Base-by-base conservation (phyloP, 2,113 vertebrate genomes). In the Eublepharis macularius region DNA sequence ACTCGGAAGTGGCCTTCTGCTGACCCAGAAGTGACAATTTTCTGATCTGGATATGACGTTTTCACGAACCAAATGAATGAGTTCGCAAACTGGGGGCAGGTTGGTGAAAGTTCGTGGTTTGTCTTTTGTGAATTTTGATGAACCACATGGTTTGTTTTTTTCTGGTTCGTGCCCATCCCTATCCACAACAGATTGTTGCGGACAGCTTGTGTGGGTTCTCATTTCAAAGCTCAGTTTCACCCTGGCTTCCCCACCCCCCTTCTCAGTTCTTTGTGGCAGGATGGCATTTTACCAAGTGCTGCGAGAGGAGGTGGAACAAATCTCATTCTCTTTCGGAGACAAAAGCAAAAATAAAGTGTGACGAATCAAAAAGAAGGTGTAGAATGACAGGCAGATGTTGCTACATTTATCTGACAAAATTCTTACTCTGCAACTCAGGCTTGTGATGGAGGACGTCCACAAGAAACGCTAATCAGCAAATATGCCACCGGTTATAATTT, bases 331-430 rank as follows among this genome's bases (percentile, higher is more conserved):
- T 84, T 87, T 86, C 72, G 74, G 93, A 94, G 93, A 94, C 65
- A 90, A 91, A 95, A 94, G 95, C 94, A 95, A 95, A 96, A 96
- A 96, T 83, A 95, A 95, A 94, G 94, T 94, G 95, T 0, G 73
- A 96, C 91, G 92, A 93, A 94, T 95, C 94, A 85, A 94, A 95
- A 95, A 94, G 94, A 94, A 94, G 94, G 96, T 94, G 90, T 86
- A 94, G 95, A 95, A 92, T 91, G 91, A 54, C 0, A 83, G 94
- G 91, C 95, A 96, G 96, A 95, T 96, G 95, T 96, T 96, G 94
- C 94, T 92, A 93, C 92, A 93, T 95, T 96, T 92, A 94, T 94
- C 94, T 95, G 93, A 95, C 95, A 87, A 88, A 92, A 86, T 13
- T 13, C 49, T 51, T 51, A 51, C 72, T 86, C 89, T 90, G 83